A percentile compares a stretch with the other conserved stretches of the same genome.
phyloP scores from a whole-genome alignment of 2,113 vertebrate species.

The Callocephalon fimbriatum region DNA sequence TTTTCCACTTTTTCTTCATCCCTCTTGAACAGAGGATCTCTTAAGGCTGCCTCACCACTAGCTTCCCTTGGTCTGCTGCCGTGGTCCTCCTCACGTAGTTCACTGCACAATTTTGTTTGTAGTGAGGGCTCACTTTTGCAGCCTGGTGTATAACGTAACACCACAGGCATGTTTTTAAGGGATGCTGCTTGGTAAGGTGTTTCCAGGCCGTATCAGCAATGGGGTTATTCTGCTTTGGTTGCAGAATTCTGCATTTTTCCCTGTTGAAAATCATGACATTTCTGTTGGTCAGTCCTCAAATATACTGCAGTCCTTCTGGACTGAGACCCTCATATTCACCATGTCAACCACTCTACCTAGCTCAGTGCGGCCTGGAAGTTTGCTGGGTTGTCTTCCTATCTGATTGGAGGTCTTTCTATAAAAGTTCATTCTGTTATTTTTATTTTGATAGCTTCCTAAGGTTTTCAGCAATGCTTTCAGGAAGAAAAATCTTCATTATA shows the following conservation, averaged over 20 bases:
- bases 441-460: not conserved
- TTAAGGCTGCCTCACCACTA: not conserved
- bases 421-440: not conserved
- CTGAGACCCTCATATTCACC: not conserved
- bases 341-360: not conserved
- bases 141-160: not conserved
- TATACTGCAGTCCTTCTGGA: not conserved
- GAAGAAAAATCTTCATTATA: not conserved
- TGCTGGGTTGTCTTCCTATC: not conserved
- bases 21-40: not conserved
- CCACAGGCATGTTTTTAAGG: not conserved
- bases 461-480: not conserved
- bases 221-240: not conserved
- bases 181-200: not conserved
- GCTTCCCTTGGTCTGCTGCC: not conserved
- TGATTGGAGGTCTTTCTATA: not conserved
- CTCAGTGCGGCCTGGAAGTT: not conserved
- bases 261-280: not conserved
- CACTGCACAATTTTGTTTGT: not conserved
- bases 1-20: not conserved
- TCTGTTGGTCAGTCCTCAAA: not conserved
- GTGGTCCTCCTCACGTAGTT: fast-evolving
- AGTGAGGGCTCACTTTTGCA: not conserved
- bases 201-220: not conserved
- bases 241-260: not conserved